Conservation (phyloP, 2,888 invertebrate genomes). For the Agrochola circellaris region DNA sequence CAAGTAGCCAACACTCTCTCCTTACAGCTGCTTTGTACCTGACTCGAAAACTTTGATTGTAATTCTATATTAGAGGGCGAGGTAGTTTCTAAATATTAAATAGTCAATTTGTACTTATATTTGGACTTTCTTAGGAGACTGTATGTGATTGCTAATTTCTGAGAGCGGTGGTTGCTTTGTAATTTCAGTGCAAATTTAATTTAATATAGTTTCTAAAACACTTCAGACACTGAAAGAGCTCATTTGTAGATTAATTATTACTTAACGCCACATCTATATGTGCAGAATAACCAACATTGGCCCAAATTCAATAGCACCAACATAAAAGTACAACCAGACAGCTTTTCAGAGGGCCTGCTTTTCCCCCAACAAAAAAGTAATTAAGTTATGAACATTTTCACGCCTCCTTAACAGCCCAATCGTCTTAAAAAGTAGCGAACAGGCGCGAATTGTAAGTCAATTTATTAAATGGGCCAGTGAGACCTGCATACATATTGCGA, state of each 20-base stretch:
- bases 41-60: conserved; percentile 39
- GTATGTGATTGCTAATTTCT: not conserved
- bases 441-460: conserved; percentile 62
- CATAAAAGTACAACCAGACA: not conserved
- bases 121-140: not conserved
- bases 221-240: not conserved
- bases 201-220: not conserved
- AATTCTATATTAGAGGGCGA: not conserved
- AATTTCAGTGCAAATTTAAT: not conserved
- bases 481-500: conserved; percentile 78
- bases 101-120: not conserved
- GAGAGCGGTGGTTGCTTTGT: not conserved
- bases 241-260: not conserved
- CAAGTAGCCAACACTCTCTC: conserved; percentile 58
- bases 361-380: conserved; percentile 28
- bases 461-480: conserved; percentile 69
- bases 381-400: conserved; percentile 52
- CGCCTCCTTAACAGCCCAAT: conserved; percentile 44
- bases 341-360: conserved; percentile 1
- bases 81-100: conserved; percentile 21
- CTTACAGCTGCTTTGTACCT: conserved; percentile 56
- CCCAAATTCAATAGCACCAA: not conserved
- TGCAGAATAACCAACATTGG: not conserved
- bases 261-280: not conserved
- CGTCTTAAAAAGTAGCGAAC: conserved; percentile 54